Percentiles rank a stretch among this genome's conserved stretches.
phyloP scores from a whole-genome alignment of 2,797 vertebrate genomes.

The Oreonectes daqikongensis region DNA sequence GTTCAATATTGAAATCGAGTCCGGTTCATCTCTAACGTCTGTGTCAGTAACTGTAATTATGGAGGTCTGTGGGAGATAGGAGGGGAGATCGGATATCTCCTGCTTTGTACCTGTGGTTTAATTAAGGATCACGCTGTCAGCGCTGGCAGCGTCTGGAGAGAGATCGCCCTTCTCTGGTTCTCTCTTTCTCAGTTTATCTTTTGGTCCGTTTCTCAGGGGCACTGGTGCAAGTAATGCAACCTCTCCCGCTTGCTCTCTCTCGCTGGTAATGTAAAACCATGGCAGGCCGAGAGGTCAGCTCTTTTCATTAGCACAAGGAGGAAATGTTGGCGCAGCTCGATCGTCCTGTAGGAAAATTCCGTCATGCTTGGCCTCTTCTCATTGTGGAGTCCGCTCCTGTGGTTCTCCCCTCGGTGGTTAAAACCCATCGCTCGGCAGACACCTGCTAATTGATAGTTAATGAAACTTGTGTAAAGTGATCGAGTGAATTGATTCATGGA shows the following conservation, averaged over 20 bases:
- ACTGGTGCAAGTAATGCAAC: constrained; percentile 31
- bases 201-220: constrained; percentile 39
- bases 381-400: constrained; percentile 42
- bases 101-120: constrained; percentile 56
- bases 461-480: constrained; percentile 43
- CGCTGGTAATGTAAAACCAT: constrained; percentile 54
- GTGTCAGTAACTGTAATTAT: constrained; percentile 52
- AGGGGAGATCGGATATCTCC: constrained; percentile 43
- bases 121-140: constrained; percentile 54
- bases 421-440: constrained; percentile 35
- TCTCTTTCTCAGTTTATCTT: constrained; percentile 45
- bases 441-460: constrained; percentile 55
- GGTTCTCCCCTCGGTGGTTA: constrained; percentile 42
- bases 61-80: constrained; percentile 42
- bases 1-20: constrained; percentile 24
- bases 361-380: constrained; percentile 54
- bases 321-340: constrained; percentile 58
- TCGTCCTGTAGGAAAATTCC: constrained; percentile 55
- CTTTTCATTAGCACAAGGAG: constrained; percentile 57
- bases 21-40: constrained; percentile 21
- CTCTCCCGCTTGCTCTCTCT: constrained; percentile 38
- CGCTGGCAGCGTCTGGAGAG: constrained; percentile 31
- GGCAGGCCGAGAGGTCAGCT: constrained; percentile 49
- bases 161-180: constrained; percentile 37
- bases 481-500: constrained; percentile 34